These are phyloP conservation scores for Silurus glanis DNA, from an alignment of 2,113 vertebrate genomes.

Conservation along the genomic window DNA sequence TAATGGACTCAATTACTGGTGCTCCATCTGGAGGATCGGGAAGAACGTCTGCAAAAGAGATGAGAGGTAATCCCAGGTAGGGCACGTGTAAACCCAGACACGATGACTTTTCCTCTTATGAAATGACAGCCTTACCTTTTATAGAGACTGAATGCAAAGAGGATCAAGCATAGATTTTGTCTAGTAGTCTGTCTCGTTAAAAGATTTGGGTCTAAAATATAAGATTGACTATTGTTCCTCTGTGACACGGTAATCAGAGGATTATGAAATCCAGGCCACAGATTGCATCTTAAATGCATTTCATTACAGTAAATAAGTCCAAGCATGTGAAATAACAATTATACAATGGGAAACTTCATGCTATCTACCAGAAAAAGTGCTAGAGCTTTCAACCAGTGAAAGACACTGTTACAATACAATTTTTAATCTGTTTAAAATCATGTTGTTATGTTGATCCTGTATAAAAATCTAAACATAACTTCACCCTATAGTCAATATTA, in stretches of 20 bases:
- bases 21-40: slow-evolving; percentile 90
- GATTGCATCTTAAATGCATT: background rate
- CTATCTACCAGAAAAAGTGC: background rate
- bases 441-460: background rate
- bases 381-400: background rate
- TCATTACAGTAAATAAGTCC: background rate
- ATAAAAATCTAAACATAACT: background rate
- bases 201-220: background rate
- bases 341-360: background rate
- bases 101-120: background rate
- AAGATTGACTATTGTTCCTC: background rate
- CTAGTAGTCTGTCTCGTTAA: slow-evolving; percentile 13
- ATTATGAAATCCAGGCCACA: background rate
- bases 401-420: background rate
- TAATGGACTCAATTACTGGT: slow-evolving; percentile 82
- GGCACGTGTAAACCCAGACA: background rate
- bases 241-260: background rate
- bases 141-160: background rate
- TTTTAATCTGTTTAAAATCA: background rate
- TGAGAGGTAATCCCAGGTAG: slow-evolving; percentile 17
- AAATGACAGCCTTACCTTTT: slow-evolving; percentile 5
- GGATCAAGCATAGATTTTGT: background rate
- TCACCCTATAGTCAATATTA: background rate
- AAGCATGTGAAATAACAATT: background rate
- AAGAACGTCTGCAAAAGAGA: slow-evolving; percentile 81